Evolutionary conservation across 1,140 invertebrate genomes (phyloP).

Genomic region (Camponotus floridanus): DNA sequence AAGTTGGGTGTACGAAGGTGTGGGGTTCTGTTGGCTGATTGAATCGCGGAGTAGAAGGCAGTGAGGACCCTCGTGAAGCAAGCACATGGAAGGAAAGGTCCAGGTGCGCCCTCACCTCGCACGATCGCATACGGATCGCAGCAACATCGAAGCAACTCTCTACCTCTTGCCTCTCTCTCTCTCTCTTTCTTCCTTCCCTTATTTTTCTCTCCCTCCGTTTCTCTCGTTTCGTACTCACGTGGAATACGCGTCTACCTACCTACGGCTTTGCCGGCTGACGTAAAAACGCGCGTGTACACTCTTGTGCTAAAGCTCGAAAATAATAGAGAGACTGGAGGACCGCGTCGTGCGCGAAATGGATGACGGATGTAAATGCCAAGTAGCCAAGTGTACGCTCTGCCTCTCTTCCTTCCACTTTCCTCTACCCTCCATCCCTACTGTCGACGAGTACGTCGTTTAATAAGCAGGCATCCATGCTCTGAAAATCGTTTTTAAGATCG

Average conservation of each 20-base stretch:
- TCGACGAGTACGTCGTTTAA: constrained; percentile 62
- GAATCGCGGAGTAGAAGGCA: constrained; percentile 75
- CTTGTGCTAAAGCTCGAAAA: constrained; percentile 71
- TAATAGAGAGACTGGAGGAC: constrained; percentile 70
- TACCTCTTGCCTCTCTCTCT: constrained; percentile 42
- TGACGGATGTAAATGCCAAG: constrained; percentile 80
- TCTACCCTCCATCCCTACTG: constrained; percentile 26
- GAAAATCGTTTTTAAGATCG: constrained; percentile 67
- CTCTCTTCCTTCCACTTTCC: constrained; percentile 45
- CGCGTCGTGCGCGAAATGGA: constrained; percentile 75
- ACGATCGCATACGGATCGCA: constrained; percentile 66
- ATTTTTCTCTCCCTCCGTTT: constrained; percentile 6
- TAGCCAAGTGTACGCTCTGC: constrained; percentile 74
- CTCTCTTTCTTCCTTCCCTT: constrained; percentile 31
- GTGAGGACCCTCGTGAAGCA: constrained; percentile 69
- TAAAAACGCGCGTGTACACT: constrained; percentile 38
- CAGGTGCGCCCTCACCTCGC: constrained; percentile 76
- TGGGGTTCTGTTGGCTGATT: constrained; percentile 73
- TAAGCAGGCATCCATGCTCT: constrained; percentile 70
- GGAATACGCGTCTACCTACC: neutral
- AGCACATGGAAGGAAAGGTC: constrained; percentile 75
- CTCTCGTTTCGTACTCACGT: constrained; percentile 1
- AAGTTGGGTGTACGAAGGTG: constrained; percentile 64
- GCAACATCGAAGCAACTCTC: constrained; percentile 66
- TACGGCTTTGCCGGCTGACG: constrained; percentile 36